Evolutionary conservation across 1,140 invertebrate genomes (phyloP).

Genomic region (Colletes gigas): DNA sequence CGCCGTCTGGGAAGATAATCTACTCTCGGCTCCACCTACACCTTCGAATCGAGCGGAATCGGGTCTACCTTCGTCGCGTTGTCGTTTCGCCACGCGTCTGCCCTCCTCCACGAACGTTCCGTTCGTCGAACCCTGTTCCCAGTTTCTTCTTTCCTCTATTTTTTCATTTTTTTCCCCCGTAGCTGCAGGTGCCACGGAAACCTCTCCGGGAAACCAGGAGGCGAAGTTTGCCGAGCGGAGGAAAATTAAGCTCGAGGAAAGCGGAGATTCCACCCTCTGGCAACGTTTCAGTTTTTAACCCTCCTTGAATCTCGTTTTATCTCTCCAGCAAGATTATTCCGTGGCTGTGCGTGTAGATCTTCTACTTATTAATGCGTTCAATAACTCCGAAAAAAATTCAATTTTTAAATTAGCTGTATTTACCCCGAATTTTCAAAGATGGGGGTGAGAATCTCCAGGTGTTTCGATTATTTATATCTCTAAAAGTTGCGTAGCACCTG

Average conservation of each 20-base stretch:
- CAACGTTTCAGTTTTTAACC: too few relatives aligned
- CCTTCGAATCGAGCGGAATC: conserved; percentile 8
- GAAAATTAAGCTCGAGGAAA: conserved; percentile 21
- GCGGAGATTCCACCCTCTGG: background rate
- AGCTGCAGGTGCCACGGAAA: conserved; percentile 29
- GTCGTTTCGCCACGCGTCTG: background rate
- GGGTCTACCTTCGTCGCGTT: background rate
- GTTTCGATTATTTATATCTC: too few relatives aligned
- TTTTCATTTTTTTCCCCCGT: background rate
- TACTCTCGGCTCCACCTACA: conserved; percentile 54
- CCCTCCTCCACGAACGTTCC: background rate
- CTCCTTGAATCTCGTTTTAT: too few relatives aligned
- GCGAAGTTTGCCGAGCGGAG: background rate
- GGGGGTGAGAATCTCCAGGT: too few relatives aligned
- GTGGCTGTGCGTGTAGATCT: too few relatives aligned
- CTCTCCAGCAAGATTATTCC: too few relatives aligned
- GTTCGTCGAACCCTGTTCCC: too few relatives aligned
- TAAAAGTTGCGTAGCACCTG: too few relatives aligned
- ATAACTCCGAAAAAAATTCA: too few relatives aligned
- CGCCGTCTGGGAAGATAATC: conserved; percentile 72
- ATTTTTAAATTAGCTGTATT: too few relatives aligned
- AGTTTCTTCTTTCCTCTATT: background rate
- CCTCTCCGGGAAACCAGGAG: conserved; percentile 8
- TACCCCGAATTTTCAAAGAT: too few relatives aligned
- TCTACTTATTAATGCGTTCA: too few relatives aligned